Evolutionary conservation across 35 echinoderm and acorn worm species (phyloP).

Genomic region (Holothuria glaberrima): DNA sequence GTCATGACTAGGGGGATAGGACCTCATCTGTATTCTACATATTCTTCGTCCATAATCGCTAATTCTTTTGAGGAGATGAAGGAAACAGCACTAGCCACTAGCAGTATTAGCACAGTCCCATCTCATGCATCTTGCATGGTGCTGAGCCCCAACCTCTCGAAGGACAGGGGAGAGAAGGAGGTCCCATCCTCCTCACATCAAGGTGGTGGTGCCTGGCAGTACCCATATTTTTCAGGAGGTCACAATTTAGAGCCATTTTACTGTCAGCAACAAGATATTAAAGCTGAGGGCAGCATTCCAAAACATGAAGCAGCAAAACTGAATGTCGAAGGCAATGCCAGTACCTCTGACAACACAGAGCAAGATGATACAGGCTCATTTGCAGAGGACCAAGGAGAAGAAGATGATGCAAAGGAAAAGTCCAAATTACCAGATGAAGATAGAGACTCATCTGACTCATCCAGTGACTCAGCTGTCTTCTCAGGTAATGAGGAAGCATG

Average conservation of each 20-base stretch:
- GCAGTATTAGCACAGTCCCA: slow-evolving; percentile 72
- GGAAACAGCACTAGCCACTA: slow-evolving; percentile 83
- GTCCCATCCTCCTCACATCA: background rate
- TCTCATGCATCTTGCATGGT: background rate
- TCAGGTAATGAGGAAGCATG: slow-evolving; percentile 34
- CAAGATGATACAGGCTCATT: background rate
- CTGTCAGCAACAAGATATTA: background rate
- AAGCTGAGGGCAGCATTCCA: slow-evolving; percentile 16
- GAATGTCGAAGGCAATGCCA: background rate
- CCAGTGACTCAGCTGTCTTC: slow-evolving; percentile 51
- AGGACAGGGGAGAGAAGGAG: background rate
- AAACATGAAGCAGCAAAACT: background rate
- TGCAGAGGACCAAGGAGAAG: background rate
- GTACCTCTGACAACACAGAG: background rate
- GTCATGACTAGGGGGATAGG: background rate
- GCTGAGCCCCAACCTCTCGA: background rate
- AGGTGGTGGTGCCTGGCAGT: background rate
- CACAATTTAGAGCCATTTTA: background rate
- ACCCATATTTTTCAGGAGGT: background rate
- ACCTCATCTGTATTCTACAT: slow-evolving; percentile 45
- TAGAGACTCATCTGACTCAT: slow-evolving; percentile 44
- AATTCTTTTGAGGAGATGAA: slow-evolving; percentile 83
- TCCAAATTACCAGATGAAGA: slow-evolving; percentile 41
- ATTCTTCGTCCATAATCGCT: slow-evolving; percentile 17
- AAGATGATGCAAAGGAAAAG: background rate